Base-by-base conservation (phyloP, 2,888 invertebrate genomes). In the Rhingia rostrata region DNA sequence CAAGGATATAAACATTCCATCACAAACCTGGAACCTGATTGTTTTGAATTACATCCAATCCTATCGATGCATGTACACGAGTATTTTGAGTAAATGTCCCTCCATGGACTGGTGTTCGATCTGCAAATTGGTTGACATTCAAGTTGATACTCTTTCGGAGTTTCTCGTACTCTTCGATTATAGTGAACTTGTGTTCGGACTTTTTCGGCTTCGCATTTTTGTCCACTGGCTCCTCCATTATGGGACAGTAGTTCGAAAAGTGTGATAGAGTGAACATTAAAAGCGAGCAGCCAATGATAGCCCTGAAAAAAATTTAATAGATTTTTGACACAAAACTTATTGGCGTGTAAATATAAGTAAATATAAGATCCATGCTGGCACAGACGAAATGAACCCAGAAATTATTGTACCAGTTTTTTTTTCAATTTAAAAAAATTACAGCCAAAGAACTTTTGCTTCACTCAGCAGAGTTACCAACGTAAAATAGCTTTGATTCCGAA, bases 131-230 rank as follows among this genome's bases (percentile, higher is more conserved):
- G 12, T 54, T 74, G 0, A 56, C 60, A 32, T 81, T 81, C 4
- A 81, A 32, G 12, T 81, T 74, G 2, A 81, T 12, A 30, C 63
- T 69, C 12, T 63, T 74, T 30, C 81, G 60, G 2, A 81, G 69
- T 33, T 81, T 81, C 30, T 81, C 81, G 14, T 80, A 80, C 37
- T 80, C 79, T 41, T 73, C 79, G 22, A 80, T 10, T 7, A 80
- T 60, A 10, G 39, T 80, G 14, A 61, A 61, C 14, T 67, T 73
- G 1, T 33, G 4, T 0, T 60, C 61, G 2, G 53, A 60, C 6
- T 47, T 63, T 10, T n/a, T 30, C 9, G 43, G 2, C 30, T 69
- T 80, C 22, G 63, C 9, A 6, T 51, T 61, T 6, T 33, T 7
- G 30, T 80, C 66, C 4, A 43, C 43, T 3, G 69, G 56, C n/a